Percentiles rank a stretch among this genome's conserved stretches.
phyloP scores from a whole-genome alignment of 2,888 invertebrate genomes.

The Autographa gamma region DNA sequence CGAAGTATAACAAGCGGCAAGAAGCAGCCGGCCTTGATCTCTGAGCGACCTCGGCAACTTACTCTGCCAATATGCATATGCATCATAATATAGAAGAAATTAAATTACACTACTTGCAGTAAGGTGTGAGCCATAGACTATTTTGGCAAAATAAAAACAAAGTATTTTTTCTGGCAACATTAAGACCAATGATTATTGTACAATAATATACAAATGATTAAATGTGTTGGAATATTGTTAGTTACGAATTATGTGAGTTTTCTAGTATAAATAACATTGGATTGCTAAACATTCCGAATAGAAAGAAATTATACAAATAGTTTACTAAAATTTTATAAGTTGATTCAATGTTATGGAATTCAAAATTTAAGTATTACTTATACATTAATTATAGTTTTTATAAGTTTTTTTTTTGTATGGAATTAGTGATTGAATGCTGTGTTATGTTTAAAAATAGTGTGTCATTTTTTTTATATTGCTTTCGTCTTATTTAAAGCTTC shows the following conservation, averaged over 20 bases:
- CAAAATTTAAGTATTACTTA: slow-evolving; percentile 61
- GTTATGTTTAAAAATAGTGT: slow-evolving; percentile 71
- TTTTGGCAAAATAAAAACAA: slow-evolving; percentile 42
- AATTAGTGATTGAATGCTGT: slow-evolving; percentile 79
- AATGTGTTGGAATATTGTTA: slow-evolving; percentile 59
- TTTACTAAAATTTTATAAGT: slow-evolving; percentile 46
- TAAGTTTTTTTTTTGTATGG: slow-evolving; percentile 63
- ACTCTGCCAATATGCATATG: slow-evolving; percentile 46
- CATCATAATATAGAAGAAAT: slow-evolving; percentile 40
- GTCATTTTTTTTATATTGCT: slow-evolving; percentile 61
- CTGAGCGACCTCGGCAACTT: slow-evolving; percentile 57
- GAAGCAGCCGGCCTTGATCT: slow-evolving; percentile 55
- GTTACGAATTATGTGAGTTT: slow-evolving; percentile 57
- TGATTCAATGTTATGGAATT: slow-evolving; percentile 55
- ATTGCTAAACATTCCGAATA: slow-evolving; percentile 69
- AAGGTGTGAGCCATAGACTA: slow-evolving; percentile 38
- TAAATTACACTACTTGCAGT: slow-evolving; percentile 14
- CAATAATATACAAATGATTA: slow-evolving; percentile 63
- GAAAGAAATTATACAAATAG: slow-evolving; percentile 50
- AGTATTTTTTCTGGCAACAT: slow-evolving; percentile 44
- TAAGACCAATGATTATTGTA: slow-evolving; percentile 68
- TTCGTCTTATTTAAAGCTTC: slow-evolving; percentile 44
- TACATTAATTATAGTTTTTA: slow-evolving; percentile 60
- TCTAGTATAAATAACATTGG: slow-evolving; percentile 64
- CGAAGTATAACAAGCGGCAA: slow-evolving; percentile 44